These are phyloP conservation scores for Origma solitaria DNA, from an alignment of 2,113 vertebrate genomes.

Conservation along the genomic window DNA sequence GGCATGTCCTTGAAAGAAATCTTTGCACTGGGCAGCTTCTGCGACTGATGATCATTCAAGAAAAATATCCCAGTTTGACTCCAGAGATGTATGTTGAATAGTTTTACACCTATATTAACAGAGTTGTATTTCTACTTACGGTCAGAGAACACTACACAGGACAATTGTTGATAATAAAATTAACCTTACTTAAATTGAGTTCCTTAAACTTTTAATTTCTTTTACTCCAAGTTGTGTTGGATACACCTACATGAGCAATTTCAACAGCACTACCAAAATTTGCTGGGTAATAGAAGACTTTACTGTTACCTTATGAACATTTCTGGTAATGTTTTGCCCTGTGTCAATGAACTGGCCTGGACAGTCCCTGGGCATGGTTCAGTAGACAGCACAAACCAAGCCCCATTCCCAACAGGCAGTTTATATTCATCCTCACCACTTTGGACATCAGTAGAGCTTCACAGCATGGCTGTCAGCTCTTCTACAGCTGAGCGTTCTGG, in stretches of 20 bases:
- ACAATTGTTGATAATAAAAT: background rate
- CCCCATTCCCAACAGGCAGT: background rate
- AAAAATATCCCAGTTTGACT: background rate
- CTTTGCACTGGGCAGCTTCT: background rate
- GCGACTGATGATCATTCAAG: background rate
- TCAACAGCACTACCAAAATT: background rate
- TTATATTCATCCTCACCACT: background rate
- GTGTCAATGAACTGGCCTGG: background rate
- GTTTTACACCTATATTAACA: background rate
- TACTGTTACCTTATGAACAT: background rate
- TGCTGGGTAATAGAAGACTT: background rate
- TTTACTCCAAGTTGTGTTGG: background rate
- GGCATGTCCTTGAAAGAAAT: background rate
- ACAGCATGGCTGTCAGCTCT: background rate
- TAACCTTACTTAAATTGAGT: background rate
- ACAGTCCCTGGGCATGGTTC: background rate
- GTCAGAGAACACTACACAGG: background rate
- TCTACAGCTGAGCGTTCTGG: background rate
- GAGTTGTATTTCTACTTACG: fast-evolving
- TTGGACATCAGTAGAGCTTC: background rate
- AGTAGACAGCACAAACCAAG: background rate
- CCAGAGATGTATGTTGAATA: background rate
- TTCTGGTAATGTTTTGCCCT: background rate
- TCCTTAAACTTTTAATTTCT: background rate
- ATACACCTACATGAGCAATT: background rate